Evolutionary conservation across 2,888 invertebrate species (phyloP).

Genomic region (Elgonia sp.): DNA sequence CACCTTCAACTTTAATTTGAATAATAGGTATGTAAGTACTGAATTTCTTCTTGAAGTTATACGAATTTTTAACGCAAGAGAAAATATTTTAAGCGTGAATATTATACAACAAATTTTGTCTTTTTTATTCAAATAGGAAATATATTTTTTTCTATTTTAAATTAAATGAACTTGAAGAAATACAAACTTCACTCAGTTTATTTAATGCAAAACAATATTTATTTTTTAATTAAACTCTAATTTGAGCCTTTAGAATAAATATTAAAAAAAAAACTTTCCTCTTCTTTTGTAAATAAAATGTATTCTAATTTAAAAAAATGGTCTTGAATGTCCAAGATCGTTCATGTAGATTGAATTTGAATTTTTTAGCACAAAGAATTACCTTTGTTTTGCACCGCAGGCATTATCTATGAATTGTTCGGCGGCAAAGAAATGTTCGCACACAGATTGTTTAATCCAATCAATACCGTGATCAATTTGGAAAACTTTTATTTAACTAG

Average conservation of each 20-base stretch:
- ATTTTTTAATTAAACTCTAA: too few species aligned
- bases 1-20: conserved; percentile 24
- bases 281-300: neutral
- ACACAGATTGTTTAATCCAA: conserved; percentile 30
- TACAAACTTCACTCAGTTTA: too few species aligned
- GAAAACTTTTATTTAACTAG: too few species aligned
- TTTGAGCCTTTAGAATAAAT: too few species aligned
- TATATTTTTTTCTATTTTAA: neutral
- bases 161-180: neutral
- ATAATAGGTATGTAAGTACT: conserved; percentile 16
- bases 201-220: too few species aligned
- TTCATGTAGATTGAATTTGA: conserved; percentile 46
- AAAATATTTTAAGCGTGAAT: conserved; percentile 11
- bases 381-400: conserved; percentile 7
- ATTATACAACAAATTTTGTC: neutral
- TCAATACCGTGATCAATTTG: conserved; percentile 3
- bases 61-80: neutral
- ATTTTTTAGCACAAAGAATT: conserved; percentile 11
- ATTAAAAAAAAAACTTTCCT: neutral
- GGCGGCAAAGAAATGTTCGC: neutral
- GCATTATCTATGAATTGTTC: conserved; percentile 27
- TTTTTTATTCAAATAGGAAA: neutral
- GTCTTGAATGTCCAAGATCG: neutral
- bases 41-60: neutral
- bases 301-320: too few species aligned